Evolutionary conservation across 2,888 invertebrate genomes (phyloP).

Genomic region (Lordiphosa fenestrarum): DNA sequence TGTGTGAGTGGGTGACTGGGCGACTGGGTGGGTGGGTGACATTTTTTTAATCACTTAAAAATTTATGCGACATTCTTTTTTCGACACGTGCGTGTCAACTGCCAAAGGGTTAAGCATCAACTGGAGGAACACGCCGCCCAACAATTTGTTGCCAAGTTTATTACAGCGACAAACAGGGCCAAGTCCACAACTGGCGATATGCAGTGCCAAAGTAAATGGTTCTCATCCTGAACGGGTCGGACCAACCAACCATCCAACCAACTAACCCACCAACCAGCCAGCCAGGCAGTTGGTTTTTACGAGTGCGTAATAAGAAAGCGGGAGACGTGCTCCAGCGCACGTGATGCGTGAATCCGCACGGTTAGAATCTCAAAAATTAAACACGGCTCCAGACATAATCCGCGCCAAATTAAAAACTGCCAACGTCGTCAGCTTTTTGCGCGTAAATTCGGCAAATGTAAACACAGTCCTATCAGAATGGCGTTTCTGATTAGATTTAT

Average conservation of each 20-base stretch:
- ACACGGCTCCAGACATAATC: constrained; percentile 53
- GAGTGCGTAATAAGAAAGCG: constrained; percentile 71
- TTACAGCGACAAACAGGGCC: constrained; percentile 66
- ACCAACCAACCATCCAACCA: constrained; percentile 12
- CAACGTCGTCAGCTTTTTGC: constrained; percentile 3
- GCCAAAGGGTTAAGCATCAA: constrained; percentile 48
- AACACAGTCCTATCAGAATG: too few relatives aligned
- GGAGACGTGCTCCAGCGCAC: constrained; percentile 62
- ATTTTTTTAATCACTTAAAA: constrained; percentile 71
- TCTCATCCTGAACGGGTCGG: constrained; percentile 57
- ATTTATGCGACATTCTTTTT: constrained; percentile 48
- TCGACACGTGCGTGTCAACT: constrained; percentile 66
- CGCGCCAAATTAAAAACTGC: constrained; percentile 66
- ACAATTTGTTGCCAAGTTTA: constrained; percentile 74
- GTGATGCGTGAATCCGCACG: constrained; percentile 43
- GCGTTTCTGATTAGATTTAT: too few relatives aligned
- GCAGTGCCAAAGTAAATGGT: constrained; percentile 66
- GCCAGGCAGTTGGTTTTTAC: constrained; percentile 68
- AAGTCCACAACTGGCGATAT: constrained; percentile 35
- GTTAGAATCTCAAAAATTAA: constrained; percentile 52
- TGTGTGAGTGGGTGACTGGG: not conserved
- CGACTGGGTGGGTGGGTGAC: not conserved
- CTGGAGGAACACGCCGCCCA: too few relatives aligned
- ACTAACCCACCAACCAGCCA: not conserved
- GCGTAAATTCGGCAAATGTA: too few relatives aligned